A percentile compares a stretch with the other conserved stretches of the same genome.
These are phyloP conservation scores for Lithophane ornitopus DNA, from an alignment of 2,888 invertebrate genomes.

Conservation along the genomic window DNA sequence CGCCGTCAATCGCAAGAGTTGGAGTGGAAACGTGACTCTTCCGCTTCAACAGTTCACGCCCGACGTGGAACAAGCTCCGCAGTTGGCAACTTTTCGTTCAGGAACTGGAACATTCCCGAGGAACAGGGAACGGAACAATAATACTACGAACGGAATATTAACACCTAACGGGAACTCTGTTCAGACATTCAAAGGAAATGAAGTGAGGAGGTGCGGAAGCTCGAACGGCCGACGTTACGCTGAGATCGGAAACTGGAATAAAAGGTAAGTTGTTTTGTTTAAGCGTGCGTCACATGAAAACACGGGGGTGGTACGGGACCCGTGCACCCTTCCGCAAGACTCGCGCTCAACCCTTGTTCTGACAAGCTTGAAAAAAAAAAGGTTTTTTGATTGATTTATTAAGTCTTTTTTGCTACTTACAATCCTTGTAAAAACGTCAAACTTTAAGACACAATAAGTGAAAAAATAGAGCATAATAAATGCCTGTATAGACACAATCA, in stretches of 20 bases:
- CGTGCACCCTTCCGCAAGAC: background rate
- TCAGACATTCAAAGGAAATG: constrained; percentile 88
- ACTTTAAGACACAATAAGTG: background rate
- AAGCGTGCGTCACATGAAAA: constrained; percentile 47
- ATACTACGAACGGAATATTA: constrained; percentile 88
- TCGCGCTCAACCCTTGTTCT: background rate
- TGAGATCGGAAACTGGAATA: constrained; percentile 91
- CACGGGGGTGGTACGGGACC: background rate
- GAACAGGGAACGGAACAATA: constrained; percentile 88
- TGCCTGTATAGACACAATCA: constrained; percentile 11
- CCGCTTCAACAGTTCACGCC: constrained; percentile 87
- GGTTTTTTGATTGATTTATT: background rate
- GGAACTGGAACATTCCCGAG: constrained; percentile 89
- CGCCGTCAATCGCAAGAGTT: constrained; percentile 89
- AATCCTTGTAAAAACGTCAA: background rate
- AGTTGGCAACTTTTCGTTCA: constrained; percentile 88
- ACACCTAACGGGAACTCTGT: constrained; percentile 89
- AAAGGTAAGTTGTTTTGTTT: constrained; percentile 84
- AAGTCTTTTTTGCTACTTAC: background rate
- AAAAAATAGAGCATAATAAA: background rate
- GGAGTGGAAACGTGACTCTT: constrained; percentile 89
- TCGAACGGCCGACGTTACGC: constrained; percentile 90
- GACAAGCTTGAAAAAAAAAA: background rate
- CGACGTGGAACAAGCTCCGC: constrained; percentile 82
- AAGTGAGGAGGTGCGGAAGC: constrained; percentile 89